These are phyloP conservation scores for Etia nguti DNA, from an alignment of 2,113 vertebrate genomes.

Conservation along the genomic window DNA sequence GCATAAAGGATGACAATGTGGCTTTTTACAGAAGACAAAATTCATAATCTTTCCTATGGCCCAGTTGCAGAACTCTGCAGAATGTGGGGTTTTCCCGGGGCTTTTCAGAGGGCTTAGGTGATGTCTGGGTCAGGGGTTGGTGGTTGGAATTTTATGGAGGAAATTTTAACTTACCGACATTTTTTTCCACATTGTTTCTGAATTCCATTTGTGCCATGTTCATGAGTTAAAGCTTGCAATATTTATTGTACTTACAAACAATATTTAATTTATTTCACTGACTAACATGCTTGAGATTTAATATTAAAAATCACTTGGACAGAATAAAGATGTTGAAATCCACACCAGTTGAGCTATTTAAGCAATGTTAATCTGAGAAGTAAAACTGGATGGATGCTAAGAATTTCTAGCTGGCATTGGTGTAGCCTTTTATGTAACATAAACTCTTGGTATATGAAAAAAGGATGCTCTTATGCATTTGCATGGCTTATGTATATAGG, in stretches of 20 bases:
- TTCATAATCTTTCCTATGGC: background rate
- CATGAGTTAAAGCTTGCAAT: background rate
- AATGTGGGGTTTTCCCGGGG: background rate
- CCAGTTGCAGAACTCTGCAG: background rate
- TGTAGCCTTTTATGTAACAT: background rate
- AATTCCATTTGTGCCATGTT: background rate
- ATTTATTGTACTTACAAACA: background rate
- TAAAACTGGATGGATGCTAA: background rate
- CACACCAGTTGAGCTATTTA: background rate
- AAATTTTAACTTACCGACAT: background rate
- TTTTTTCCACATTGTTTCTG: background rate
- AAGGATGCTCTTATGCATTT: background rate
- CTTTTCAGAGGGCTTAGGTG: background rate
- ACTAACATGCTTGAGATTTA: background rate
- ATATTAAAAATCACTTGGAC: background rate
- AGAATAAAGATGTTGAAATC: background rate
- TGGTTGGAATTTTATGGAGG: background rate
- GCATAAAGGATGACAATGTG: background rate
- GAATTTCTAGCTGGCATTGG: background rate
- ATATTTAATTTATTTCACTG: background rate
- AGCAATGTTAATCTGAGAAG: background rate
- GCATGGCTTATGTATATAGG: background rate
- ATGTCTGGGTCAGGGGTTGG: background rate
- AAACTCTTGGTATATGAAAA: background rate
- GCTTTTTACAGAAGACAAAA: conserved; percentile 3